These are phyloP conservation scores for Alligator mississippiensis DNA, from an alignment of 2,113 vertebrate genomes.

Conservation along the genomic window DNA sequence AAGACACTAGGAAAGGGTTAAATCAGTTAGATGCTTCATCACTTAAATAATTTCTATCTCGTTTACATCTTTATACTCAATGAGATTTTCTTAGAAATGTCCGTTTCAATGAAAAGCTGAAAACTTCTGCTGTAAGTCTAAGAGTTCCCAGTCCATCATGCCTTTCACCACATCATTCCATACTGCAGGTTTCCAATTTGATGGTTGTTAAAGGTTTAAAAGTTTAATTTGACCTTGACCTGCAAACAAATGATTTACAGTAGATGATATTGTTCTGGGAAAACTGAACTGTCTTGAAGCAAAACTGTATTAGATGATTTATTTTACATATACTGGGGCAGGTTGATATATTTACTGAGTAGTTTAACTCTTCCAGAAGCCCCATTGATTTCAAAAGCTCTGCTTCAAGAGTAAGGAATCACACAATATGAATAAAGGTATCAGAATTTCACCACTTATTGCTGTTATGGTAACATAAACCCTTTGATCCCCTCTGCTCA, in stretches of 20 bases:
- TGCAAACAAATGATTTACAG: slow-evolving; percentile 39
- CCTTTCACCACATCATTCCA: slow-evolving; percentile 52
- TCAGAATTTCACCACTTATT: not conserved
- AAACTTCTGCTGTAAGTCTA: slow-evolving; percentile 40
- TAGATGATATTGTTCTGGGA: slow-evolving; percentile 52
- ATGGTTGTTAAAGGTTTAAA: slow-evolving; percentile 46
- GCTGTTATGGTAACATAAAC: slow-evolving; percentile 20
- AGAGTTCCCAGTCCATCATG: slow-evolving; percentile 44
- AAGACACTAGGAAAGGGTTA: not conserved
- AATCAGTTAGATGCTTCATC: not conserved
- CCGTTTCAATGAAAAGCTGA: slow-evolving; percentile 43
- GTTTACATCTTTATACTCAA: slow-evolving; percentile 19
- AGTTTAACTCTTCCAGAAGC: slow-evolving; percentile 36
- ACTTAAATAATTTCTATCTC: not conserved
- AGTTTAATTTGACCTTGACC: slow-evolving; percentile 69
- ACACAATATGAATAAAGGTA: not conserved
- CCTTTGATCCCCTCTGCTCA: slow-evolving; percentile 35
- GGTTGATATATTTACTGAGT: slow-evolving; percentile 30
- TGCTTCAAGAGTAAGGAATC: not conserved
- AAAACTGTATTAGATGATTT: slow-evolving; percentile 51
- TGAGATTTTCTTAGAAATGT: not conserved
- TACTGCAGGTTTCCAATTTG: slow-evolving; percentile 48
- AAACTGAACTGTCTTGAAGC: slow-evolving; percentile 44
- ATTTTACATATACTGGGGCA: not conserved
- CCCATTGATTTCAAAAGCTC: slow-evolving; percentile 3